Conservation (phyloP, 2,797 vertebrate genomes). For the Epinephelus malabaricus region DNA sequence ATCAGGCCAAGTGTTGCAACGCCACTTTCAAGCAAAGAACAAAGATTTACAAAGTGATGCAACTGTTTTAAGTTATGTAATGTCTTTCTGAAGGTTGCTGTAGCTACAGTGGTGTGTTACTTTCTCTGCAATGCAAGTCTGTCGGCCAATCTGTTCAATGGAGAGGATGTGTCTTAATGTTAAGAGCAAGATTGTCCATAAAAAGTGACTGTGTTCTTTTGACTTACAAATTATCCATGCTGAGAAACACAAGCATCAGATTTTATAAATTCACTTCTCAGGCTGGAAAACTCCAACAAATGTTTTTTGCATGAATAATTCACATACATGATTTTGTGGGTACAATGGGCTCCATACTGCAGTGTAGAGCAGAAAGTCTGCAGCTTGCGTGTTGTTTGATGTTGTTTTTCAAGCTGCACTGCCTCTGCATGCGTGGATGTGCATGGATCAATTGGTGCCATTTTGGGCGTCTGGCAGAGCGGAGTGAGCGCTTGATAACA, state of each 20-base stretch:
- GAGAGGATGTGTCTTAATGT: constrained; percentile 9
- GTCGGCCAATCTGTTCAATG: constrained; percentile 34
- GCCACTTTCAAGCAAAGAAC: constrained; percentile 33
- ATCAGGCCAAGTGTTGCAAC: constrained; percentile 14
- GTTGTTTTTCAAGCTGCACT: constrained; percentile 44
- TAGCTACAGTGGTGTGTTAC: constrained; percentile 36
- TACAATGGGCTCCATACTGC: constrained; percentile 12
- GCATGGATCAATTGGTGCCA: constrained; percentile 71
- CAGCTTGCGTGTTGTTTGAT: constrained; percentile 45
- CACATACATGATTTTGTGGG: constrained; percentile 8
- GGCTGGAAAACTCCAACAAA: constrained; percentile 7
- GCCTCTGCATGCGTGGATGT: constrained; percentile 72
- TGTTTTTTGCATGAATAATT: constrained; percentile 40
- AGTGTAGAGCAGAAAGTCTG: constrained; percentile 35
- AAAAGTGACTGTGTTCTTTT: constrained; percentile 14
- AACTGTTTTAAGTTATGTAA: constrained; percentile 51
- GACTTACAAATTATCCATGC: constrained; percentile 3
- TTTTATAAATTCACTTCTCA: constrained; percentile 2
- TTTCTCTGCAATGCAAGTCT: constrained; percentile 29
- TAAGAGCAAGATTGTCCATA: constrained; percentile 19
- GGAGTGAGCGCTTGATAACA: constrained; percentile 50
- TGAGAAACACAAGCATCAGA: constrained; percentile 17
- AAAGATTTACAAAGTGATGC: constrained; percentile 51
- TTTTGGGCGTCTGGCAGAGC: constrained; percentile 63
- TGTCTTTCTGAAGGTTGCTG: constrained; percentile 34